phyloP scores from a whole-genome alignment of 1,140 invertebrate genomes.

The Akabosia matsudoensis region DNA sequence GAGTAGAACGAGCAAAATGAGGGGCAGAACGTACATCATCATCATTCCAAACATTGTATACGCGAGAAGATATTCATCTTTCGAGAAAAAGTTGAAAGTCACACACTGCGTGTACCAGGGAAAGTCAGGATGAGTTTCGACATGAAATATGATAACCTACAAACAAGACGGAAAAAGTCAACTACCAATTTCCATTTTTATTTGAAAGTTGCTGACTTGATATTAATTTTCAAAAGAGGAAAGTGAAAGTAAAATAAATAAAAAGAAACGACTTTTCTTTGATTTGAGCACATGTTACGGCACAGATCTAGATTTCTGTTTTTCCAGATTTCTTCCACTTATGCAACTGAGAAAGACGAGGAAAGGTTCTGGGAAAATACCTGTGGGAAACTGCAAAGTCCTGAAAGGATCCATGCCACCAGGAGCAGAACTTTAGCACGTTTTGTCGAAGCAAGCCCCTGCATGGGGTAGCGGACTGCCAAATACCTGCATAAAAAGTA shows the following conservation, averaged over 20 bases:
- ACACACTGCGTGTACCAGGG: constrained; percentile 51
- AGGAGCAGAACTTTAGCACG: constrained; percentile 50
- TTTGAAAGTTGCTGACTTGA: too few relatives aligned
- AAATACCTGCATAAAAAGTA: constrained; percentile 46
- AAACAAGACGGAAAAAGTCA: background rate
- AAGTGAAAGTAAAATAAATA: too few relatives aligned
- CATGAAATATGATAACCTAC: constrained; percentile 51
- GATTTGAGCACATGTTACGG: too few relatives aligned
- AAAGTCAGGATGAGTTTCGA: constrained; percentile 49
- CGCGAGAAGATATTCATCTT: constrained; percentile 38
- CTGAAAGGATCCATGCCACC: constrained; percentile 51
- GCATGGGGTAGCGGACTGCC: constrained; percentile 50
- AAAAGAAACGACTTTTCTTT: too few relatives aligned
- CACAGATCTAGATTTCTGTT: too few relatives aligned
- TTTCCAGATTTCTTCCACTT: too few relatives aligned
- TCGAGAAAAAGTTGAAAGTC: constrained; percentile 49
- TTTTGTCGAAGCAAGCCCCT: constrained; percentile 45
- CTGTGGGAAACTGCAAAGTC: constrained; percentile 53
- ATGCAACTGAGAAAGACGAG: background rate
- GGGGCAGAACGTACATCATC: constrained; percentile 54
- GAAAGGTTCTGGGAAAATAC: constrained; percentile 37
- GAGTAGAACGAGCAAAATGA: constrained; percentile 54
- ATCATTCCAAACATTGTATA: constrained; percentile 48
- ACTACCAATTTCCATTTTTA: background rate
- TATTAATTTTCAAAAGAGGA: too few relatives aligned